Percentiles rank a stretch among this genome's conserved stretches.
These are phyloP conservation scores for Ascidia mentula DNA, from an alignment of 23 tunicate genomes.

Conservation along the genomic window DNA sequence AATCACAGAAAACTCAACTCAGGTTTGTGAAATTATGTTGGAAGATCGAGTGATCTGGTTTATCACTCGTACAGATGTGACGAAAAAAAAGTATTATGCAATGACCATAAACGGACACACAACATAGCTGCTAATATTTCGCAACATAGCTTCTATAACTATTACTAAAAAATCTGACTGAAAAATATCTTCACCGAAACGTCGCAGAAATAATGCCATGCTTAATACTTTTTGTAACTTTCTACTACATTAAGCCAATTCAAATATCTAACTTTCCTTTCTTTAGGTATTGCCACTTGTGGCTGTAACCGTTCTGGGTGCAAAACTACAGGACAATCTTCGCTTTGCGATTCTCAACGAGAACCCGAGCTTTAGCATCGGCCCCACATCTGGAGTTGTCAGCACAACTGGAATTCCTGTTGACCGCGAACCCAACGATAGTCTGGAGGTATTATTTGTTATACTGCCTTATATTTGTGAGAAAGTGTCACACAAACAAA, in stretches of 20 bases:
- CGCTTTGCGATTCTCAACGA: constrained; percentile 41
- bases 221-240: background rate
- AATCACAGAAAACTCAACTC: constrained; percentile 33
- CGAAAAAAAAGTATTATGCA: background rate
- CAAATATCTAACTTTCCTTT: background rate
- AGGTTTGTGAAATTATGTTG: too few species aligned
- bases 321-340: constrained; percentile 30
- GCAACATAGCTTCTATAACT: too few species aligned
- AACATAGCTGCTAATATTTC: too few species aligned
- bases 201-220: too few species aligned
- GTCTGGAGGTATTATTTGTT: background rate
- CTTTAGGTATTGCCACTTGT: background rate
- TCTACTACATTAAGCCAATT: background rate
- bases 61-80: background rate
- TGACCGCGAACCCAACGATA: constrained; percentile 37
- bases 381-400: constrained; percentile 43
- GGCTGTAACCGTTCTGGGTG: constrained; percentile 11
- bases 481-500: too few species aligned
- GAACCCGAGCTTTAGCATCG: constrained; percentile 35
- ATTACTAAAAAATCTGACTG: too few species aligned
- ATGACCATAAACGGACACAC: too few species aligned
- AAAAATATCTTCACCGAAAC: too few species aligned
- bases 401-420: constrained; percentile 40
- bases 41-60: too few species aligned
- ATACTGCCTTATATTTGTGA: too few species aligned